Base-by-base conservation (phyloP, 2,888 invertebrate genomes). In the Auanema sp. region DNA sequence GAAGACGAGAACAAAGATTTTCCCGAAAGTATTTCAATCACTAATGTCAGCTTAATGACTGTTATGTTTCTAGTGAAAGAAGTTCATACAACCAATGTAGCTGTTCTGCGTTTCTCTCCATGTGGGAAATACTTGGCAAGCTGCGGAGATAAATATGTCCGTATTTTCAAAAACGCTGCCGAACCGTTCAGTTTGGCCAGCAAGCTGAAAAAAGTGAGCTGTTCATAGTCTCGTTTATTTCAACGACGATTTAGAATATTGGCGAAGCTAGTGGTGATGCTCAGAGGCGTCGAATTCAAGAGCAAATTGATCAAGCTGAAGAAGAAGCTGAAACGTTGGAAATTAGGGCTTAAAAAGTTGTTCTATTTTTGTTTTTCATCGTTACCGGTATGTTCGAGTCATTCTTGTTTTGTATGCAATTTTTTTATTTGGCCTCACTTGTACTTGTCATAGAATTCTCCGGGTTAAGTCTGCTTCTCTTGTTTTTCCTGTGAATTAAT, bases 91-190 rank as follows among this genome's bases (percentile, higher is more conserved):
- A 91, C 89, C 71, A 84, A 88, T 40, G 89, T 92, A 73, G 88
- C 88, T 55, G 87, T 88, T 66, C 85, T 93, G 77, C 85, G 87
- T 68, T 93, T 92, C 83, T 91, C 92, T 83, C 88, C 90, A 3
- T 87, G 89, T 66, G 90, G 91, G 23, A 89, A 90, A 81, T 90
- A 89, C 81, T 63, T 75, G 44, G 68, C 70, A 4, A 71, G 71
- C 10, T 66, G 69, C 50, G 71, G 71, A 4, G 73, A 72, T 50
- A 68, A 65, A 33, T 67, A 56, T 49, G 89, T 93, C 12, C 87
- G 90, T 47, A 88, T 93, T 58, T 89, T 92, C 79, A 90, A 91
- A 84, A 93, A 93, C 79, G 86, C 90, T 6, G 88, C 89, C n/a
- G 90, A 70, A 49, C 59, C 54, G 41, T 64, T 66, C 43, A 69